These are phyloP conservation scores for Rhagologus leucostigma DNA, from an alignment of 2,113 vertebrate species.

Conservation along the genomic window DNA sequence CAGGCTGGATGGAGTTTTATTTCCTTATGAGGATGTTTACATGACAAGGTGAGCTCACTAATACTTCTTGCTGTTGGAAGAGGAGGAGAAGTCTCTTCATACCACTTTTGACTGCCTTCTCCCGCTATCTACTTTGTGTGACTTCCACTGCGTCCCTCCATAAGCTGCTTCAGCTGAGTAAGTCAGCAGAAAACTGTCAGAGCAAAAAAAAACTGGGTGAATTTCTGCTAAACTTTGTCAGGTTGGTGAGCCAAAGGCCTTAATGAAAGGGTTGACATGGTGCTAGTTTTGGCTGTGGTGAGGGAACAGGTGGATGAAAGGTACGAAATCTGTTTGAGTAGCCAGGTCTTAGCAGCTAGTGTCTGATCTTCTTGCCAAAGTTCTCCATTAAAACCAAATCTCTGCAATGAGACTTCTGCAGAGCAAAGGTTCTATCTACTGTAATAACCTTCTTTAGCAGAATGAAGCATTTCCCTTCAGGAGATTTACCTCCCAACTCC, in stretches of 20 bases:
- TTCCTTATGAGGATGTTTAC: background rate
- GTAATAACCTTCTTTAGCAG: background rate
- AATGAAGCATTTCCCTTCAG: background rate
- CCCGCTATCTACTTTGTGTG: accelerated
- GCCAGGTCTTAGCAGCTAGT: background rate
- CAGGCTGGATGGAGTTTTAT: background rate
- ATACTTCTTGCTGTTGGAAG: background rate
- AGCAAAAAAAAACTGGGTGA: background rate
- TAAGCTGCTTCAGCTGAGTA: background rate
- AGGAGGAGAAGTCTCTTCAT: background rate
- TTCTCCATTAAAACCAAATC: background rate
- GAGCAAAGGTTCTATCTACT: background rate
- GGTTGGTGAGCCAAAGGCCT: background rate
- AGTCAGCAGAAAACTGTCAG: background rate
- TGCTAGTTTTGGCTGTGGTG: background rate
- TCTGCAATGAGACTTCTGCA: background rate
- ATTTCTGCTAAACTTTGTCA: background rate
- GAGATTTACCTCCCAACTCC: background rate
- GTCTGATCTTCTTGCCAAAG: background rate
- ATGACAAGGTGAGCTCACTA: background rate
- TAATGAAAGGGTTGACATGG: background rate
- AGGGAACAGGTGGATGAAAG: background rate
- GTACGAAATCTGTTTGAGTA: background rate
- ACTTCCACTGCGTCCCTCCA: background rate
- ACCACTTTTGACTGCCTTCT: background rate